Base-by-base conservation (phyloP, 1,140 invertebrate genomes). In the Archivesica marissinica region DNA sequence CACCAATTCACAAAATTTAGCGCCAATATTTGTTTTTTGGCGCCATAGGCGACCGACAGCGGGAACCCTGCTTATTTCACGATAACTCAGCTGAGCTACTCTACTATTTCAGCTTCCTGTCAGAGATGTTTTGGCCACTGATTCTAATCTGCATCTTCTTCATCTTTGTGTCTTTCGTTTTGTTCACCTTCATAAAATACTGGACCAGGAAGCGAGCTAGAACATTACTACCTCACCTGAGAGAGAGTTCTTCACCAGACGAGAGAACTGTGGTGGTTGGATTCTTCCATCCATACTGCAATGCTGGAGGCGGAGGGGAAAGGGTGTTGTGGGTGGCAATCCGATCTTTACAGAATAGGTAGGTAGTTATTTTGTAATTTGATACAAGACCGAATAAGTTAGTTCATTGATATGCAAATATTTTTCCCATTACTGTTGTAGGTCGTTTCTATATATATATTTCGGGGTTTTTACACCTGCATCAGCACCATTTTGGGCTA, bases 211-310 rank as follows among this genome's bases (percentile, higher is more conserved):
- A 78, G 17, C 72, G 84, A 13, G 87, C 90, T n/a, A 90, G 77
- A 59, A 64, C 68, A 11, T 75, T 85, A 25, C 70, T 91, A 17
- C 90, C 90, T 52, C 78, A 89, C 33, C 78, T 92, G 28, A 66
- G 52, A 33, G 59, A 78, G 47, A 85, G 25, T 33, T 44, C 81
- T 54, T 59, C 44, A 88, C 66, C 87, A 86, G 50, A 88, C 33
- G 78, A 76, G 52, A 75, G 13, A 56, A 75, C 28, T 54, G 61
- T 76, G 52, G 85, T 90, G 4, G 95, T 99, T 70, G 98, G 96
- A 0, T 97, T 99, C 93, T 99, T 99, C 93, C 99, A 99, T 94
- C 99, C 99, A 0, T 99, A 99, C 92, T 99, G 98, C 91, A 98
- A 99, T 96, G 97, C 98, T 15, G 99, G 99, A 0, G 99, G 99